These are phyloP conservation scores for Pyrocephalus nanus DNA, from an alignment of 2,797 vertebrate genomes.

Conservation along the genomic window DNA sequence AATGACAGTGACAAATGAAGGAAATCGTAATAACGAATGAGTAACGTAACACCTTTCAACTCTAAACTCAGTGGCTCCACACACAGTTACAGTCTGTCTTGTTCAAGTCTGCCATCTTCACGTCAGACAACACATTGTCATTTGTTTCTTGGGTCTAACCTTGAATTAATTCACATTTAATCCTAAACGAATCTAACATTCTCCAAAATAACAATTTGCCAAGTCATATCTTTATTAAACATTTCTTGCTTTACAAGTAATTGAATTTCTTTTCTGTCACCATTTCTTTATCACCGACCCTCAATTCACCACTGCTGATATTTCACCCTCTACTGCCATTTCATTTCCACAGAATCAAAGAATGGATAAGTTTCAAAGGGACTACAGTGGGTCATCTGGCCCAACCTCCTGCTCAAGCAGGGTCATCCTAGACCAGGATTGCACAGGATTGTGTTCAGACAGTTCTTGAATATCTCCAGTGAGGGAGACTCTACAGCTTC, in stretches of 20 bases:
- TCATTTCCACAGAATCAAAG: background rate
- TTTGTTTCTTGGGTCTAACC: background rate
- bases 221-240: background rate
- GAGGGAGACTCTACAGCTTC: background rate
- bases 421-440: background rate
- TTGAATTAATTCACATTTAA: background rate
- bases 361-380: background rate
- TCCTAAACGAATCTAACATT: background rate
- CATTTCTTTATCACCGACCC: background rate
- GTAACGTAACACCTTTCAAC: background rate
- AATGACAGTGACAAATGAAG: background rate
- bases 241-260: background rate
- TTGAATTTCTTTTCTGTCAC: background rate
- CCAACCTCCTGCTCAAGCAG: background rate
- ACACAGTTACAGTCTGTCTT: background rate
- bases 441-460: background rate
- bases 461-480: background rate
- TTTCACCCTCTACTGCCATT: background rate
- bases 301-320: background rate
- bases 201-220: background rate
- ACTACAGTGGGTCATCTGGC: background rate
- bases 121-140: rapidly evolving
- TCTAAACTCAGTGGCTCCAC: background rate
- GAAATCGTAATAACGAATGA: background rate
- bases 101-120: background rate